Base-by-base conservation (phyloP, 2,113 vertebrate species). In the Phalacrocorax carbo region DNA sequence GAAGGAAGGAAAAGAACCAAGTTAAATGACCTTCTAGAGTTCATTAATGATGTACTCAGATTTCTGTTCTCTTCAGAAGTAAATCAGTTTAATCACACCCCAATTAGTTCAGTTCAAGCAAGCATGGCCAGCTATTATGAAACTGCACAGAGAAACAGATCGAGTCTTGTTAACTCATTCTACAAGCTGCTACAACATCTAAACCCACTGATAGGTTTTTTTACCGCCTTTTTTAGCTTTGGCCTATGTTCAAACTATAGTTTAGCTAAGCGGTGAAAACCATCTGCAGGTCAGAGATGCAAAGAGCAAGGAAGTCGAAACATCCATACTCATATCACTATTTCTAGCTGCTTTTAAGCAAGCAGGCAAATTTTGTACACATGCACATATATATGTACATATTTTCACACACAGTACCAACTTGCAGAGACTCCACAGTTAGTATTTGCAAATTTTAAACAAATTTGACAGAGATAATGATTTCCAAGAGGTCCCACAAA, bases 1-100 rank as follows among this genome's bases (percentile, higher is more conserved):
- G 75, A 65, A 85, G 36, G 51, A 55, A 66, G 29, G 27, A 46
- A 90, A 60, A 68, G 29, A 86, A 84, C 25, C 26, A 48, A 90
- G 36, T 84, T 48, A 84, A 89, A 72, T 68, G 77, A 82, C 86
- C 86, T 88, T 78, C 49, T 25, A 32, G 82, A 91, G 61, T 72
- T 87, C 87, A 88, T 60, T 88, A 86, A 68, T 20, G n/a, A 81
- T 20, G 57, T 38, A 62, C 55, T 88, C 42, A 9, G 42, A 49
- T 48, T 93, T 94, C 82, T 92, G 40, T 23, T 64, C 92, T 58
- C 88, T 40, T 86, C 52, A 61, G 72, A 82, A 88, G 44, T 40
- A 95, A 94, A 97, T 93, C 88, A 94, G 72, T 77, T 95, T 92
- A 96, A 96, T 86, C 76, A 82, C 68, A 94, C 29, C n/a, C 86